Base-by-base conservation (phyloP, 2,797 vertebrate species). In the Craterocephalus amniculus region DNA sequence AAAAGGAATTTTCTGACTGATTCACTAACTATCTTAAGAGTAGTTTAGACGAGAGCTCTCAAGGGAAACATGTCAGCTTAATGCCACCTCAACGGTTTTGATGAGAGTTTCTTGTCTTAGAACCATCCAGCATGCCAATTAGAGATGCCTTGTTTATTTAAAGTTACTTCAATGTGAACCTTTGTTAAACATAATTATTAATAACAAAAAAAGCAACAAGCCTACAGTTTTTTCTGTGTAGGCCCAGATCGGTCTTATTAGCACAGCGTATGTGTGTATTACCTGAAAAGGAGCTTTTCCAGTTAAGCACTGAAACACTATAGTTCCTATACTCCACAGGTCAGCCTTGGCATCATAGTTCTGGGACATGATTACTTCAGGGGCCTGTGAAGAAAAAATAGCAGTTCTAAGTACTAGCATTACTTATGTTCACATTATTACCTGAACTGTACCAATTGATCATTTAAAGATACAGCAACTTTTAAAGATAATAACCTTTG, bases 271-370 rank as follows among this genome's bases (percentile, higher is more conserved):
- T 18, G n/a, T 5, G 16, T 32, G 18, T 80, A n/a, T 83, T 80
- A 99, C 98, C 96, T 99, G 98, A 88, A 99, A 99, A 13, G 98
- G 98, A 36, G 98, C 97, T 85, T 97, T 99, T 45, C 98, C 98
- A 0, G 97, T 99, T 83, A 99, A 92, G 83, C 98, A 99, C 93
- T 99, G 98, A 92, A 96, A 99, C 78, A 99, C 94, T 10, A 99
- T 99, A 76, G 98, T 99, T 85, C 98, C 98, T 64, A 99, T 97
- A 84, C 98, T 99, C 98, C 98, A 99, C 83, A 99, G 90, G 76
- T 99, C 98, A 0, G 98, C 98, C 92, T 99, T 99, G 84, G 97
- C 98, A 55, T 98, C 98, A 0, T 99, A 99, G 88, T 93, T 97
- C 80, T 99, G 98, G 34, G 97, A 99, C 98, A 99, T 99, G 73